phyloP scores from a whole-genome alignment of 2,888 invertebrate species.

The Cheilosia vulpina region DNA sequence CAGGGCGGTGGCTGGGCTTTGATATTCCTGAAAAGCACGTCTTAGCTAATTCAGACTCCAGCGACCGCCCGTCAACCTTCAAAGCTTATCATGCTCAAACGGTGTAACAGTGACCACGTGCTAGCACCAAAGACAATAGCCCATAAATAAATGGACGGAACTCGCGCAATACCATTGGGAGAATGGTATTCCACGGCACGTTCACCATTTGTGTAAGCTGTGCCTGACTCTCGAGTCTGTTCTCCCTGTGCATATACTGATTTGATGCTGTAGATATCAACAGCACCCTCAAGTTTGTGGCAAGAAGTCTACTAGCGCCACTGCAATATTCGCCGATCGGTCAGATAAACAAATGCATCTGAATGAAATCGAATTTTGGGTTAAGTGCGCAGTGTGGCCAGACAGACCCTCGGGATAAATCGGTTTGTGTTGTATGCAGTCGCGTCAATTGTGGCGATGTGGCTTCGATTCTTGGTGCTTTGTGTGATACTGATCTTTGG shows the following conservation, averaged over 20 bases:
- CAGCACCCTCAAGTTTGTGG: slow-evolving; percentile 45
- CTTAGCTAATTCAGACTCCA: slow-evolving; percentile 29
- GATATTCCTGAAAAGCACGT: slow-evolving; percentile 46
- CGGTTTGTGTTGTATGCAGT: slow-evolving; percentile 16
- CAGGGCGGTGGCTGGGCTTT: slow-evolving; percentile 42
- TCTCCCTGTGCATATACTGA: slow-evolving; percentile 59
- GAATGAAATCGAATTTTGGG: slow-evolving; percentile 73
- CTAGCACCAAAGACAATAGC: slow-evolving; percentile 55
- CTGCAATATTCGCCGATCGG: slow-evolving; percentile 39
- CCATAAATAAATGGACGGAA: slow-evolving; percentile 67
- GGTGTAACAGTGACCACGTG: slow-evolving; percentile 58
- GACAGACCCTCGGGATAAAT: slow-evolving; percentile 69
- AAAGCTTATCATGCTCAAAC: slow-evolving; percentile 8
- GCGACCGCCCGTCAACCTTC: slow-evolving; percentile 66
- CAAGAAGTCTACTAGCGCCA: slow-evolving; percentile 66
- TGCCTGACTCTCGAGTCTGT: slow-evolving; percentile 46
- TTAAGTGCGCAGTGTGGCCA: slow-evolving; percentile 68
- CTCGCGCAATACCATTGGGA: slow-evolving; percentile 17
- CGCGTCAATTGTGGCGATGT: slow-evolving; percentile 16
- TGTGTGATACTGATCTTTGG: slow-evolving; percentile 56
- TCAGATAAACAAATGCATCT: slow-evolving; percentile 58
- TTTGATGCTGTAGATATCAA: slow-evolving; percentile 67
- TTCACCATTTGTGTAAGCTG: slow-evolving; percentile 51
- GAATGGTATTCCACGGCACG: slow-evolving; percentile 8
- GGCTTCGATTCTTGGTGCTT: slow-evolving; percentile 33